Conservation (phyloP, 2,113 vertebrate species). For the Pelecanus crispus region DNA sequence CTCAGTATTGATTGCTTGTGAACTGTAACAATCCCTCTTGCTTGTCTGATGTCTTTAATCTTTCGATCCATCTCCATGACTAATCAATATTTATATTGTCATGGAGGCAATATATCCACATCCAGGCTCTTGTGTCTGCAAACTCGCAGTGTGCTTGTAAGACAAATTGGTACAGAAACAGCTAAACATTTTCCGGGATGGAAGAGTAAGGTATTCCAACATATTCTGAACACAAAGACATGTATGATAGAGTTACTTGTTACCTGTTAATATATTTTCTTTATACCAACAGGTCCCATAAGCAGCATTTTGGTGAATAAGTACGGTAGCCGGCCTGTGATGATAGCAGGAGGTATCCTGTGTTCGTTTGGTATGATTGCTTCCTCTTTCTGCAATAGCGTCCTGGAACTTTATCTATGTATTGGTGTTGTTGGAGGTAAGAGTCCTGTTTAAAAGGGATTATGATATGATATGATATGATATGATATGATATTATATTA, state of each 20-base stretch:
- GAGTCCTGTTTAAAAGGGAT: slow-evolving; percentile 1
- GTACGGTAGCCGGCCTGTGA: slow-evolving; percentile 90
- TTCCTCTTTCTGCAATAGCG: slow-evolving; percentile 86
- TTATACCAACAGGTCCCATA: slow-evolving; percentile 81
- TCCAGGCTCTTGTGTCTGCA: background rate
- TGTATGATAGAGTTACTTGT: background rate
- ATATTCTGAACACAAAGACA: background rate
- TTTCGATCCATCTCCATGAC: background rate
- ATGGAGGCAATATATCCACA: background rate
- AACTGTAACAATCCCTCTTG: background rate
- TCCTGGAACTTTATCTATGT: slow-evolving; percentile 88
- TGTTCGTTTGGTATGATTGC: slow-evolving; percentile 86
- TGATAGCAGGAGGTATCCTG: slow-evolving; percentile 87
- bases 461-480: background rate
- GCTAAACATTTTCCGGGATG: background rate
- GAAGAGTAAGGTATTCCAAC: background rate
- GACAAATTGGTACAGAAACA: background rate
- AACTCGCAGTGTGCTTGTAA: background rate
- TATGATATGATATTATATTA: background rate
- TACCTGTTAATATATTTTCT: background rate
- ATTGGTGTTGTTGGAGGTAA: slow-evolving; percentile 91
- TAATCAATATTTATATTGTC: background rate
- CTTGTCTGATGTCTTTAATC: slow-evolving; percentile 13
- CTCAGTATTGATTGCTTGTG: background rate
- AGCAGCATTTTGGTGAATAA: slow-evolving; percentile 95